Evolutionary conservation across 2,797 vertebrate species (phyloP).

Genomic region (Lutra lutra): DNA sequence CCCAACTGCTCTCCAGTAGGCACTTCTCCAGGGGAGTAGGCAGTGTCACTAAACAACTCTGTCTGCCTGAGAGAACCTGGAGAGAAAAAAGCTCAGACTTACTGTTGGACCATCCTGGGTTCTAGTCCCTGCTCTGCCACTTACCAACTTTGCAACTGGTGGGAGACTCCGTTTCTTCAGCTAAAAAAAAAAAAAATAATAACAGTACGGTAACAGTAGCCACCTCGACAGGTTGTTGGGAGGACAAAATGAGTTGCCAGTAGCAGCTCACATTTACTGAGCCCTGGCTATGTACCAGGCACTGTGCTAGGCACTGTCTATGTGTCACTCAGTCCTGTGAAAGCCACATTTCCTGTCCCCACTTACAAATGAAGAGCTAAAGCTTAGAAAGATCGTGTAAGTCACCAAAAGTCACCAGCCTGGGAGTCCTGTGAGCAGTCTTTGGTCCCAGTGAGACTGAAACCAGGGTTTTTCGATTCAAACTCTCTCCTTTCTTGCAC

Average conservation of each 20-base stretch:
- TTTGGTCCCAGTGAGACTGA: not conserved
- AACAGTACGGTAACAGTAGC: not conserved
- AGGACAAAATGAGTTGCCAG: not conserved
- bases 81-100: not conserved
- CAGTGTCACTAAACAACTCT: not conserved
- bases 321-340: not conserved
- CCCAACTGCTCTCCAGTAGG: not conserved
- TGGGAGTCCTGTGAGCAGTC: not conserved
- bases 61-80: not conserved
- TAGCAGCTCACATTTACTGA: not conserved
- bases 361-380: not conserved
- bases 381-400: accelerated
- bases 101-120: not conserved
- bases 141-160: not conserved
- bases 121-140: not conserved
- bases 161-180: not conserved
- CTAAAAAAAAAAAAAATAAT: not conserved
- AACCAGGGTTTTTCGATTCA: not conserved
- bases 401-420: not conserved
- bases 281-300: not conserved
- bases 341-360: not conserved
- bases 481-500: not conserved
- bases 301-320: accelerated
- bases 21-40: not conserved
- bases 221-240: not conserved